Conservation (phyloP, 2,113 vertebrate species). For the Corydoras sp. region DNA sequence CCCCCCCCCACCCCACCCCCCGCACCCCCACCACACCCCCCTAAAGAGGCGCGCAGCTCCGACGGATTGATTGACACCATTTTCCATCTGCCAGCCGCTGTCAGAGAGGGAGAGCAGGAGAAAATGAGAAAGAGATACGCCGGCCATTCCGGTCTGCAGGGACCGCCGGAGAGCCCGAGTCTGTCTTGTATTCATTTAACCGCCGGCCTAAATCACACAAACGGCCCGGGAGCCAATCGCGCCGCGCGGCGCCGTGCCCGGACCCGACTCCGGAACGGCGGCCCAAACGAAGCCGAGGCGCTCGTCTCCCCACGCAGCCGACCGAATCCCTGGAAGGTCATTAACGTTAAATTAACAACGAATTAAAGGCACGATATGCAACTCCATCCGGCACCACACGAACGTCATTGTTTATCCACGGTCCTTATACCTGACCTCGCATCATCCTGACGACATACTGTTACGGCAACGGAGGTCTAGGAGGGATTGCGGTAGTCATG, state of each 20-base stretch:
- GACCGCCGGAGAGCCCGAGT: slow-evolving; percentile 19
- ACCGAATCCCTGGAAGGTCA: no score
- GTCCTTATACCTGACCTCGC: no score
- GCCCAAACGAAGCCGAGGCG: background rate
- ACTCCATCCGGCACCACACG: no score
- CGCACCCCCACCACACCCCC: slow-evolving; percentile 43
- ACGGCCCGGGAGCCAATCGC: slow-evolving; percentile 20
- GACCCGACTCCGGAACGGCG: slow-evolving; percentile 2
- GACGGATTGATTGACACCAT: slow-evolving; percentile 71
- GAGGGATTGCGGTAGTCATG: no score
- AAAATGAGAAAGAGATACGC: slow-evolving; percentile 40
- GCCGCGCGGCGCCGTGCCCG: slow-evolving; percentile 6
- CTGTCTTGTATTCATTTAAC: slow-evolving; percentile 16
- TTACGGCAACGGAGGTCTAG: no score
- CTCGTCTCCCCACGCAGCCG: no score
- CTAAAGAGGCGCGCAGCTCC: slow-evolving; percentile 59
- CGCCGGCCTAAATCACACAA: slow-evolving; percentile 18
- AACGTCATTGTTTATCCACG: no score
- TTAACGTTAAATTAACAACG: no score
- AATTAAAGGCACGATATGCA: no score
- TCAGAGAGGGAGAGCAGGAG: slow-evolving; percentile 39
- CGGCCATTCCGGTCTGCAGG: slow-evolving; percentile 49
- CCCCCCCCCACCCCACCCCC: background rate
- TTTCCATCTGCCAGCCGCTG: slow-evolving; percentile 62
- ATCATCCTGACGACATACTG: no score